Percentiles rank a stretch among this genome's conserved stretches.
Conservation (phyloP, 2,888 invertebrate genomes). For the Cremastinae sp. region DNA sequence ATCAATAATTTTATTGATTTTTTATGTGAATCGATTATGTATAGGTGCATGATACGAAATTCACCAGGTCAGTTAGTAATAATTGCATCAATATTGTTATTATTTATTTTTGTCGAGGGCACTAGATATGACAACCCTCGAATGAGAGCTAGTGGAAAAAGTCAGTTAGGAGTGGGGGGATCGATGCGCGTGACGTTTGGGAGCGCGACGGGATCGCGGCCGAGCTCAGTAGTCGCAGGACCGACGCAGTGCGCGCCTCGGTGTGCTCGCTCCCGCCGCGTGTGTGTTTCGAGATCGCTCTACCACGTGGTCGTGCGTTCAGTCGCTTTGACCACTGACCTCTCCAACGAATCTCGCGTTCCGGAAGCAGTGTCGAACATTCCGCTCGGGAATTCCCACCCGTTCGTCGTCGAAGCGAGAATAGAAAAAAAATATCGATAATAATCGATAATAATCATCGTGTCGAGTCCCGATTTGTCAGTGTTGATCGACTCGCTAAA, state of each 20-base stretch:
- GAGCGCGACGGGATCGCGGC: constrained; percentile 28
- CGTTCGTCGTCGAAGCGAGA: not conserved
- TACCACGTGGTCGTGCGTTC: constrained; percentile 60
- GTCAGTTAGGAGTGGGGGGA: constrained; percentile 15
- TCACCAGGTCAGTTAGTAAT: too few species aligned
- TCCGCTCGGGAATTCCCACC: not conserved
- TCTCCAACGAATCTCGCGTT: not conserved
- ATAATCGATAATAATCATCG: too few species aligned
- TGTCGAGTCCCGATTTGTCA: not conserved
- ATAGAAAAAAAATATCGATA: not conserved
- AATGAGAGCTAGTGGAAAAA: constrained; percentile 14
- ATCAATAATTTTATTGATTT: too few species aligned
- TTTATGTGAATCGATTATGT: too few species aligned
- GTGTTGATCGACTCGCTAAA: constrained; percentile 21
- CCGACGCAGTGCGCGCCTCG: constrained; percentile 73
- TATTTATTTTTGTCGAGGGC: too few species aligned
- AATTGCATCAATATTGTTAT: too few species aligned
- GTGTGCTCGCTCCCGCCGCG: constrained; percentile 57
- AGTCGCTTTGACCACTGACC: constrained; percentile 12
- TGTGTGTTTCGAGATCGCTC: constrained; percentile 53
- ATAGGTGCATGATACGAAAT: too few species aligned
- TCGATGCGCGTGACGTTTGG: constrained; percentile 48
- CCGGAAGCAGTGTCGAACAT: not conserved
- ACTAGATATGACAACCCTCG: not conserved
- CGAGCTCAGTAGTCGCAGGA: constrained; percentile 73